Evolutionary conservation across 1,140 invertebrate species (phyloP).

Genomic region (Cephus cinctus): DNA sequence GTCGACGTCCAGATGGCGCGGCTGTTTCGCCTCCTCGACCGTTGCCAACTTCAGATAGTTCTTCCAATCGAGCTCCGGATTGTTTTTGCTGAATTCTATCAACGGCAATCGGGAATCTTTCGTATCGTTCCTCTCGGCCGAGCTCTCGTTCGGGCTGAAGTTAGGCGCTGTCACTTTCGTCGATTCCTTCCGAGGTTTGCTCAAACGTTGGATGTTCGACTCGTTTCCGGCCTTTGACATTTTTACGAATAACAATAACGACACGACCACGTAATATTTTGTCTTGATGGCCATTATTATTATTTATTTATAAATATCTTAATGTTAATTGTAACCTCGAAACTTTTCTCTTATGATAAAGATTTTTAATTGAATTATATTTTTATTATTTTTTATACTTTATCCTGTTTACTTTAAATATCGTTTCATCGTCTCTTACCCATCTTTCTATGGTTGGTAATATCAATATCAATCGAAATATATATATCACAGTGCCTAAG

Average conservation of each 20-base stretch:
- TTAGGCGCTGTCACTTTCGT: conserved; percentile 5
- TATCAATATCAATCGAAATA: no score
- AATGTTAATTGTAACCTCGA: neutral
- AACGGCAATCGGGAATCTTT: conserved; percentile 8
- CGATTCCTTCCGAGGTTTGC: conserved; percentile 20
- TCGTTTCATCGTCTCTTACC: neutral
- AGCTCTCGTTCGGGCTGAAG: conserved; percentile 20
- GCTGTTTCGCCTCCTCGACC: conserved; percentile 27
- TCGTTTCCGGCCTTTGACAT: conserved; percentile 20
- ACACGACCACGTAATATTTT: neutral
- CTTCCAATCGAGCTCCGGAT: conserved; percentile 51
- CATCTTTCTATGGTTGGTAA: no score
- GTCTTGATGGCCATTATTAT: neutral
- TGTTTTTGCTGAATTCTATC: conserved; percentile 44
- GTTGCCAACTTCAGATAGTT: conserved; percentile 33
- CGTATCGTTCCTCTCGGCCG: neutral
- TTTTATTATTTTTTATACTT: neutral
- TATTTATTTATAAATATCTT: neutral
- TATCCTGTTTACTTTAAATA: neutral
- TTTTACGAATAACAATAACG: neutral
- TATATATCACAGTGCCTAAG: no score
- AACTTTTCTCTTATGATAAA: neutral
- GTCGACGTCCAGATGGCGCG: conserved; percentile 39
- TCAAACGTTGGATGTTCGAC: conserved; percentile 40
- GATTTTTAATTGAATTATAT: neutral